phyloP scores from a whole-genome alignment of 2,888 invertebrate genomes.

The Prosopocoilus inquinatus region DNA sequence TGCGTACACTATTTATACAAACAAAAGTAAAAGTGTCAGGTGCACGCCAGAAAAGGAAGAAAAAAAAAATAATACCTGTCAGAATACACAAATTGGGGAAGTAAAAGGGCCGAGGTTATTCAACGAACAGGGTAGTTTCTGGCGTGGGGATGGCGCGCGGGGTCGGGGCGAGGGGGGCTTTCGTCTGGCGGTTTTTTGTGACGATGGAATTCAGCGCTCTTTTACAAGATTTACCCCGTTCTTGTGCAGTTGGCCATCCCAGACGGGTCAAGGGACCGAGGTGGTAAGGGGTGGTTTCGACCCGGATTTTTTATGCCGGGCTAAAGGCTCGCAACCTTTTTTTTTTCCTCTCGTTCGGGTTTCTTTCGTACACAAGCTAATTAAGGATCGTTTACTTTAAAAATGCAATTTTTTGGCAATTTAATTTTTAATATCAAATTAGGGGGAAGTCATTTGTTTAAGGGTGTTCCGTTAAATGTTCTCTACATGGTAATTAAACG shows the following conservation, averaged over 20 bases:
- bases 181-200: slow-evolving; percentile 22
- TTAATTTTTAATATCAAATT: too few relatives aligned
- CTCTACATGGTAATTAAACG: too few relatives aligned
- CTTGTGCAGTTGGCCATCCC: slow-evolving; percentile 18
- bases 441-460: too few relatives aligned
- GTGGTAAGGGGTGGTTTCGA: slow-evolving; percentile 7
- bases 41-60: slow-evolving; percentile 9
- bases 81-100: slow-evolving; percentile 17
- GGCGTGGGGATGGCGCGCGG: not conserved
- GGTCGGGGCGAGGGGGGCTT: not conserved
- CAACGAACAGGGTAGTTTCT: slow-evolving; percentile 5
- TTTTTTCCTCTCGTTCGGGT: not conserved
- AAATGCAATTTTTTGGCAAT: too few relatives aligned
- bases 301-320: slow-evolving; percentile 9
- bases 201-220: slow-evolving; percentile 18
- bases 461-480: too few relatives aligned
- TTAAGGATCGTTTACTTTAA: too few relatives aligned
- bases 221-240: slow-evolving; percentile 19
- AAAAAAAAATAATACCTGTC: slow-evolving; percentile 17
- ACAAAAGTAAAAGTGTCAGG: slow-evolving; percentile 19
- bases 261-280: slow-evolving; percentile 15
- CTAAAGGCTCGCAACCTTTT: slow-evolving; percentile 12
- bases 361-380: not conserved
- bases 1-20: slow-evolving; percentile 2
- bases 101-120: slow-evolving; percentile 15